phyloP scores from a whole-genome alignment of 2,113 vertebrate species.

The Oryzias curvinotus region DNA sequence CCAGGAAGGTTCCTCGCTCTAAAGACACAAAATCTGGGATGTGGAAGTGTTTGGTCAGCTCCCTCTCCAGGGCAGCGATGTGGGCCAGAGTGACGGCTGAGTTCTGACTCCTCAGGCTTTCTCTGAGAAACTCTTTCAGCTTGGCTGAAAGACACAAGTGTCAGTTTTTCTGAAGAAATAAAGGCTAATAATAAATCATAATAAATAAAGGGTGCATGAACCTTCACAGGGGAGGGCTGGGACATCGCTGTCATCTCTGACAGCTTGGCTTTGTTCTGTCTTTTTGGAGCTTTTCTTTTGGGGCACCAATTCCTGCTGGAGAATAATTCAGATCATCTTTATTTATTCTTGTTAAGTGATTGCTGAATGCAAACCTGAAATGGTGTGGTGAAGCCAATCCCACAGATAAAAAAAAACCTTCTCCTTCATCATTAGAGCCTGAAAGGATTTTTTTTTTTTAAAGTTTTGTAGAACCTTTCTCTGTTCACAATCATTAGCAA shows the following conservation, averaged over 20 bases:
- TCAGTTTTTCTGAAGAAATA: background rate
- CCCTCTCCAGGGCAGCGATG: constrained; percentile 70
- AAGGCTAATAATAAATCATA: too few relatives aligned
- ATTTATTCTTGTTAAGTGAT: background rate
- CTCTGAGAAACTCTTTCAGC: constrained; percentile 71
- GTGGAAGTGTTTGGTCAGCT: constrained; percentile 71
- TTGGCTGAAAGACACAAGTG: constrained; percentile 50
- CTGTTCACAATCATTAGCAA: too few relatives aligned
- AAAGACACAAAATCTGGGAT: constrained; percentile 71
- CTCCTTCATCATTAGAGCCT: too few relatives aligned
- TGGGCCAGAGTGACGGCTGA: constrained; percentile 57
- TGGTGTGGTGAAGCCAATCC: too few relatives aligned
- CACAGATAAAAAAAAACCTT: too few relatives aligned
- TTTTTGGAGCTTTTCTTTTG: constrained; percentile 65
- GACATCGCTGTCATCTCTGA: constrained; percentile 20
- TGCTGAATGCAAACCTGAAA: background rate
- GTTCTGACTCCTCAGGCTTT: constrained; percentile 54
- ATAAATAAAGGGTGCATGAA: too few relatives aligned
- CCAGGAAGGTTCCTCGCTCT: constrained; percentile 75
- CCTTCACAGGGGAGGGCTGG: constrained; percentile 69
- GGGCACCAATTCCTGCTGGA: constrained; percentile 69
- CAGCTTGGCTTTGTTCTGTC: constrained; percentile 14
- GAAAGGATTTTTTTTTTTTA: too few relatives aligned
- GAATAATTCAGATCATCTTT: background rate
- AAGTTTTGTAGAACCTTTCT: too few relatives aligned